These are phyloP conservation scores for Neomicropteryx cornuta DNA, from an alignment of 1,140 invertebrate species.

Conservation along the genomic window DNA sequence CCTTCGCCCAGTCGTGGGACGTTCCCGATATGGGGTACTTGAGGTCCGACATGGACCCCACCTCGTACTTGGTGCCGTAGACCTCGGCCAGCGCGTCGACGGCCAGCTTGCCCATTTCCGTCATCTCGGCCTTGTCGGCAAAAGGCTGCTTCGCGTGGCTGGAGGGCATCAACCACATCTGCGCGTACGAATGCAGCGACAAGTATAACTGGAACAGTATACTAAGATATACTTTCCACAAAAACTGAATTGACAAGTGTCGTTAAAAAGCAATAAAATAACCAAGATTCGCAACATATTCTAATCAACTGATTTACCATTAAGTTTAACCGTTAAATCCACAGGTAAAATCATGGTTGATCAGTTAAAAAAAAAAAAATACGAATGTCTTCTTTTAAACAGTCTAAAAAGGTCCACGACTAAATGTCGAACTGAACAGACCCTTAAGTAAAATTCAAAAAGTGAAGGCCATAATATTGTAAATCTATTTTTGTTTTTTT, in stretches of 20 bases:
- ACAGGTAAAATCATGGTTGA: neutral
- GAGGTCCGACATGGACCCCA: constrained; percentile 38
- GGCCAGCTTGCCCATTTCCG: constrained; percentile 47
- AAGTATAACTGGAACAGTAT: constrained; percentile 47
- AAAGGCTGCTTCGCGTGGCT: constrained; percentile 43
- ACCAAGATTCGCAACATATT: too few species aligned
- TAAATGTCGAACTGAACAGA: neutral
- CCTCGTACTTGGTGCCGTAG: constrained; percentile 51
- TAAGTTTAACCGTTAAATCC: too few species aligned
- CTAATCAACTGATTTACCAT: too few species aligned
- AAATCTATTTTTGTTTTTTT: too few species aligned
- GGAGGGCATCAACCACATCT: constrained; percentile 60
- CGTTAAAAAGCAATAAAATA: too few species aligned
- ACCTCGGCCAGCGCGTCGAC: constrained; percentile 42
- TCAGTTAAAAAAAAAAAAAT: neutral
- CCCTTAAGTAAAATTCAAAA: too few species aligned
- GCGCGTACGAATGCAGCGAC: constrained; percentile 70
- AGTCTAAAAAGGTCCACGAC: neutral
- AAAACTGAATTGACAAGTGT: too few species aligned
- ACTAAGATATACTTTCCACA: constrained; percentile 23
- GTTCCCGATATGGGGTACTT: constrained; percentile 47
- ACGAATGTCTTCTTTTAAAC: neutral
- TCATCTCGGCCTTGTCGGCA: constrained; percentile 46
- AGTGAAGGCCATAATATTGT: too few species aligned
- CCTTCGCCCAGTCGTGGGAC: constrained; percentile 64